Conservation (phyloP, 2,797 vertebrate genomes). For the Liparis tanakae region DNA sequence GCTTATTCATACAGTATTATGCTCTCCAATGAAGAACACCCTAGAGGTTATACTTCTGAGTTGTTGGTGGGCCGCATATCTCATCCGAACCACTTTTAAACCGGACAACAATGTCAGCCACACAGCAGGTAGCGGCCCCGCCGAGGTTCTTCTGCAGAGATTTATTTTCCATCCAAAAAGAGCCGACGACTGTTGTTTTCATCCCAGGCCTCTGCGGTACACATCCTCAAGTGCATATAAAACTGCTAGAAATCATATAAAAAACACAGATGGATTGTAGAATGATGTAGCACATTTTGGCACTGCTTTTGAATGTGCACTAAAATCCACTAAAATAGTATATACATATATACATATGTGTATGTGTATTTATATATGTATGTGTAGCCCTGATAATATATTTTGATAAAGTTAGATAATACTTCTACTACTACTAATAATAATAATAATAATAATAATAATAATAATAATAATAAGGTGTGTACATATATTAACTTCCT, state of each 20-base stretch:
- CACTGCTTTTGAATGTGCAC: conserved; percentile 23
- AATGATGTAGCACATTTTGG: conserved; percentile 32
- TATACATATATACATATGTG: too few relatives aligned
- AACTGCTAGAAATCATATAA: conserved; percentile 46
- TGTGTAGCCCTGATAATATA: too few relatives aligned
- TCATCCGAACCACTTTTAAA: conserved; percentile 5
- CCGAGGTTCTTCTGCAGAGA: conserved; percentile 31
- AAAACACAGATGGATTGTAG: conserved; percentile 35
- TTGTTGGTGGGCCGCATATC: not conserved
- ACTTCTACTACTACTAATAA: too few relatives aligned
- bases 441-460: too few relatives aligned
- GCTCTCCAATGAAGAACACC: not conserved
- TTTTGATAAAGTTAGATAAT: too few relatives aligned
- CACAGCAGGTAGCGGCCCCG: not conserved
- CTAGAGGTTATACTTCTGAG: too few relatives aligned
- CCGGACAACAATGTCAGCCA: conserved; percentile 20
- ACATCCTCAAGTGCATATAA: conserved; percentile 61
- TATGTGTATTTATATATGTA: too few relatives aligned
- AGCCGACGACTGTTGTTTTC: conserved; percentile 33
- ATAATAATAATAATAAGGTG: too few relatives aligned
- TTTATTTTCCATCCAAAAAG: conserved; percentile 48
- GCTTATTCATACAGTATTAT: not conserved
- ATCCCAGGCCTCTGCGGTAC: conserved; percentile 13
- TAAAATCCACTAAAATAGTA: not conserved
- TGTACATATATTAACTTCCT: too few relatives aligned